Percentiles rank a stretch among this genome's conserved stretches.
phyloP scores from a whole-genome alignment of 2,888 invertebrate genomes.

The Agelastica alni region DNA sequence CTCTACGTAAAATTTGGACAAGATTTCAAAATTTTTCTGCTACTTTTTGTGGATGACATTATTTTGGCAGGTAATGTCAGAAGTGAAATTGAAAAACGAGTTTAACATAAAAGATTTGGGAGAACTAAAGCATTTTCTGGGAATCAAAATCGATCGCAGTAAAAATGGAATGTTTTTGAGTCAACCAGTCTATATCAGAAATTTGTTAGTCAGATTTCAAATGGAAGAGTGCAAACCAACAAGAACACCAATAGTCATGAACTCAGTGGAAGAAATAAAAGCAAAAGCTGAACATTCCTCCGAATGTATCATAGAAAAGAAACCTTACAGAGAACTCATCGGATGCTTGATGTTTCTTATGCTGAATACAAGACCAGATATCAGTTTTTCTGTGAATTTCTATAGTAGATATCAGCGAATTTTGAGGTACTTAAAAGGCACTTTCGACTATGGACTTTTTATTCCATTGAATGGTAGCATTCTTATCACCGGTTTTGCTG shows the following conservation, averaged over 20 bases:
- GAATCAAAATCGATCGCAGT: constrained; percentile 1
- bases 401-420: constrained; percentile 24
- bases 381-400: constrained; percentile 24
- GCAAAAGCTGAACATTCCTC: not conserved
- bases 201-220: constrained; percentile 13
- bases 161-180: constrained; percentile 2
- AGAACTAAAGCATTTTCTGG: constrained; percentile 6
- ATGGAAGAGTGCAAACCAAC: constrained; percentile 17
- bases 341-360: constrained; percentile 30
- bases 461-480: not conserved
- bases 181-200: constrained; percentile 3
- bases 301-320: not conserved
- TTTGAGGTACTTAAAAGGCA: constrained; percentile 22
- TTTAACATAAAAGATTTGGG: constrained; percentile 11
- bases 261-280: too few species aligned
- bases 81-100: not conserved
- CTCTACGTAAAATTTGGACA: not conserved
- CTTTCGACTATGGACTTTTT: not conserved
- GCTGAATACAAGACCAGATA: constrained; percentile 24
- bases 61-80: constrained; percentile 10
- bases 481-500: constrained; percentile 37
- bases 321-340: constrained; percentile 13
- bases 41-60: constrained; percentile 5
- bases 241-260: constrained; percentile 15
- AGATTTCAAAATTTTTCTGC: not conserved